Evolutionary conservation across 2,113 vertebrate species (phyloP).

Genomic region (Naja naja): DNA sequence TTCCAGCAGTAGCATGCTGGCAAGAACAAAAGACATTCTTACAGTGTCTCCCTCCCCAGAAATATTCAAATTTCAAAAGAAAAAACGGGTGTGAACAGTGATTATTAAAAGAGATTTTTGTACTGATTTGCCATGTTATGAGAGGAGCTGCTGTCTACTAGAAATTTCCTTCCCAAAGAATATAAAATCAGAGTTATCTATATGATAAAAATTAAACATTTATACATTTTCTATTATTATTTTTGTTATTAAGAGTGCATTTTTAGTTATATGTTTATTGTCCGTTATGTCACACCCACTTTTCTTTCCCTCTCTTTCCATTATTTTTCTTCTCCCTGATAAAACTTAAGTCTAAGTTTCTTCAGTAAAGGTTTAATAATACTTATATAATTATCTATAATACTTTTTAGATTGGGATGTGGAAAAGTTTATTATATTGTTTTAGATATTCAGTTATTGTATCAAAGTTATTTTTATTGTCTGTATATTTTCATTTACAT

Average conservation of each 20-base stretch:
- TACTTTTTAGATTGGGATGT: not conserved
- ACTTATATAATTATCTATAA: not conserved
- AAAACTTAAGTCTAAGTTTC: not conserved
- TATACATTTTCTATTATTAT: not conserved
- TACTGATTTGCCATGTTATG: slow-evolving; percentile 32
- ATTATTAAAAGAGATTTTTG: slow-evolving; percentile 13
- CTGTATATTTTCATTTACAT: not conserved
- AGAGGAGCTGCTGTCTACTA: not conserved
- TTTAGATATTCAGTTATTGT: not conserved
- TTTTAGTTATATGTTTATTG: not conserved
- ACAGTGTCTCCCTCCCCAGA: slow-evolving; percentile 13
- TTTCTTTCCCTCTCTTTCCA: not conserved
- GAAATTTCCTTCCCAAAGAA: not conserved
- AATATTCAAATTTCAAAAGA: slow-evolving; percentile 15
- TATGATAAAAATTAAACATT: not conserved
- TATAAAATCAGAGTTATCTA: not conserved
- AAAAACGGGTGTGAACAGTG: slow-evolving; percentile 17
- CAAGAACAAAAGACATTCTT: slow-evolving; percentile 26
- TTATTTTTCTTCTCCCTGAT: not conserved
- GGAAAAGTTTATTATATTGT: not conserved
- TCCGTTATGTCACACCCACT: not conserved
- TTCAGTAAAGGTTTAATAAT: not conserved
- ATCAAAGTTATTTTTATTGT: not conserved
- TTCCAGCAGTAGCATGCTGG: slow-evolving; percentile 23
- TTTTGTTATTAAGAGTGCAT: not conserved